These are phyloP conservation scores for Suillia variegata DNA, from an alignment of 2,888 invertebrate genomes.

Conservation along the genomic window DNA sequence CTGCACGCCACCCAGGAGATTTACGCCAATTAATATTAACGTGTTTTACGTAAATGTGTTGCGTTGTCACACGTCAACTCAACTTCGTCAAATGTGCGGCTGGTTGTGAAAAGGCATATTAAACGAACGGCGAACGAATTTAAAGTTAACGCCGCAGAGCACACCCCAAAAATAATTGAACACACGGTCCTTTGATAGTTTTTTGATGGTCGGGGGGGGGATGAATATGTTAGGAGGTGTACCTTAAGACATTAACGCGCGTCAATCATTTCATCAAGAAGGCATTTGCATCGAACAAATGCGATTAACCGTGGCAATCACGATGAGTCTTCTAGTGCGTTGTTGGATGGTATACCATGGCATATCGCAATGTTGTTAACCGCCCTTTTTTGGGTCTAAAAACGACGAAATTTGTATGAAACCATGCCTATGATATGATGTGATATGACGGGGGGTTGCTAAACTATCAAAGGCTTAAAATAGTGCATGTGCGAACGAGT, in stretches of 20 bases:
- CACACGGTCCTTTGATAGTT: neutral
- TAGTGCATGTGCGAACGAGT: conserved; percentile 19
- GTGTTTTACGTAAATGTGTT: conserved; percentile 29
- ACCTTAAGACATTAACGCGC: conserved; percentile 49
- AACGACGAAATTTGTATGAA: conserved; percentile 39
- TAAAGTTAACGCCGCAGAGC: neutral
- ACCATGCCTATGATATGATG: conserved; percentile 18
- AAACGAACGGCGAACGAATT: neutral
- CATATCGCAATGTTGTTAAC: neutral
- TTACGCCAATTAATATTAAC: neutral
- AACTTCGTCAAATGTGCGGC: neutral
- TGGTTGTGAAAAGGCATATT: neutral
- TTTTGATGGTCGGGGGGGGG: neutral
- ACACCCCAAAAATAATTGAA: neutral
- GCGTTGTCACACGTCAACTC: conserved; percentile 25
- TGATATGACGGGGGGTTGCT: neutral
- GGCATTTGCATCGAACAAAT: conserved; percentile 37
- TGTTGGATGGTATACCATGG: too few species aligned
- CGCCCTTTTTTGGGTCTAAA: conserved; percentile 36
- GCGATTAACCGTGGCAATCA: conserved; percentile 19
- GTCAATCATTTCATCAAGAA: conserved; percentile 44
- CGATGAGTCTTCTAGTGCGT: too few species aligned
- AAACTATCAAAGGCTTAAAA: conserved; percentile 30
- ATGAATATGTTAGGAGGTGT: conserved; percentile 38
- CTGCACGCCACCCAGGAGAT: conserved; percentile 1